Base-by-base conservation (phyloP, 2,113 vertebrate species). In the Poeciliopsis prolifica region DNA sequence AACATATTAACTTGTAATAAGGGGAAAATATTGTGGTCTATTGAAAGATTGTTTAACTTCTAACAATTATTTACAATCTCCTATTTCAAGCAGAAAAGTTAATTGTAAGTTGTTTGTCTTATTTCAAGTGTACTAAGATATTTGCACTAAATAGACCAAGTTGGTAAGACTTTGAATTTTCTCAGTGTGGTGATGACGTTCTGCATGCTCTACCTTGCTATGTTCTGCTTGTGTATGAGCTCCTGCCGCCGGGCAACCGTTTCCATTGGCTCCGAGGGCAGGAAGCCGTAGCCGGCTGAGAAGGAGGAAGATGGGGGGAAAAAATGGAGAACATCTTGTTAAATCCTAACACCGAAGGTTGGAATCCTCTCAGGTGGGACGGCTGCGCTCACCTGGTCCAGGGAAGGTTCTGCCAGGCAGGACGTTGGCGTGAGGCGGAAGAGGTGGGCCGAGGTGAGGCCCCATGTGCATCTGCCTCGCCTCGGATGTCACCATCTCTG, bases 181-280 rank as follows among this genome's bases (percentile, higher is more conserved):
- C 72, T 13, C 70, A 31, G 74, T 26, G 67, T 72, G 72, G 62
- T 42, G 19, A 28, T 63, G 14, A 69, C 35, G 30, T 60, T 77
- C 72, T 15, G 28, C 61, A 11, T 37, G 51, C 64, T 19, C 86
- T 96, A 99, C 97, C 97, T 98, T 94, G 96, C 96, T 79, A 96
- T 95, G 75, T 95, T 97, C 91, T 97, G 97, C 85, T 97, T 98
- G 88, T 97, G 96, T 88, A 97, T 93, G 72, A 98, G 84, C 86
- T 98, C 98, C 86, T 98, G 97, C 92, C 96, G 95, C 88, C 96
- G 95, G 73, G 96, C 94, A 90, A 96, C 89, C 64, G 96, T 94
- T 89, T 98, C 97, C 94, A 97, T 91, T 79, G 96, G 94, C 87
- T 98, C 96, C 22, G 96, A 92, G 62, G 95, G 96, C 75, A 98